phyloP scores from a whole-genome alignment of 2,888 invertebrate genomes.

The Candidula unifasciata region DNA sequence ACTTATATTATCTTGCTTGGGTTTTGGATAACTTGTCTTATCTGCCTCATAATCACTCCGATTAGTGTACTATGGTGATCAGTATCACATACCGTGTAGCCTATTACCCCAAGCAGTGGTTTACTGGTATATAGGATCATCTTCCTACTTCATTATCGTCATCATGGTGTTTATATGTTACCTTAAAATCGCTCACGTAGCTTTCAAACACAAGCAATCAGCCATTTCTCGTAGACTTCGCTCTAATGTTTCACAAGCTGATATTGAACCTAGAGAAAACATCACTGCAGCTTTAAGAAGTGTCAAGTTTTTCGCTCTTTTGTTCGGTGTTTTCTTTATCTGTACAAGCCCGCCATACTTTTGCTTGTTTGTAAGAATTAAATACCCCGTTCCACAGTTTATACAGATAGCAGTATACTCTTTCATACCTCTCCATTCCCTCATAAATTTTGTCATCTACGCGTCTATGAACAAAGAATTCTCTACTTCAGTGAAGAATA shows the following conservation, averaged over 20 bases:
- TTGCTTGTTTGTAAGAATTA: too few species aligned
- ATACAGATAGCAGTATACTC: not conserved
- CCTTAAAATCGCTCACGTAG: not conserved
- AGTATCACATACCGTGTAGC: not conserved
- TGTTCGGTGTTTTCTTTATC: slow-evolving; percentile 12
- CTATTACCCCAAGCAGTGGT: not conserved
- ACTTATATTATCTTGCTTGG: not conserved
- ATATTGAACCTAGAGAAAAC: not conserved
- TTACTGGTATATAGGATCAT: not conserved
- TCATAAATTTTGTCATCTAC: not conserved
- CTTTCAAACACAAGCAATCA: slow-evolving; percentile 26
- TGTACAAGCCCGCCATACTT: not conserved
- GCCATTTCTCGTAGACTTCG: not conserved
- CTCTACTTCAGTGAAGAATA: not conserved
- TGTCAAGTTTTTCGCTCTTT: slow-evolving; percentile 20
- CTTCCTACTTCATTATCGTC: not conserved
- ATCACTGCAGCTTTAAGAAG: not conserved
- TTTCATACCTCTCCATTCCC: not conserved
- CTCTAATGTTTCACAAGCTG: too few species aligned
- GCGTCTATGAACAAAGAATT: not conserved
- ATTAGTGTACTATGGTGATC: not conserved
- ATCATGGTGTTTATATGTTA: not conserved
- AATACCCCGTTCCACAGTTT: too few species aligned
- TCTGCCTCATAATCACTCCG: not conserved
- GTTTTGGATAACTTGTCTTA: not conserved